A percentile compares a stretch with the other conserved stretches of the same genome.
phyloP scores from a whole-genome alignment of 37 sponge, comb jelly and placozoan genomes.

The Halichondria panicea region DNA sequence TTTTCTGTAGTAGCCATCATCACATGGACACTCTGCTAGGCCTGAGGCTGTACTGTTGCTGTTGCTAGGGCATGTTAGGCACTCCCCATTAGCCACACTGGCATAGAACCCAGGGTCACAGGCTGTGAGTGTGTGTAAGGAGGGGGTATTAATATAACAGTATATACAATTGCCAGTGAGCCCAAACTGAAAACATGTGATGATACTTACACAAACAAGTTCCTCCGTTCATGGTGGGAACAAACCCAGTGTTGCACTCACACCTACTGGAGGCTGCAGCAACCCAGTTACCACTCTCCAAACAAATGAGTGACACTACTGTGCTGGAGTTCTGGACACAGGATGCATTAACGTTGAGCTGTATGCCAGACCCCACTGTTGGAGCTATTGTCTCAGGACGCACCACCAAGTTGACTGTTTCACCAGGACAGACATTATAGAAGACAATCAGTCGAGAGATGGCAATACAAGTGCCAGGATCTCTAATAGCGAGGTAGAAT shows the following conservation, averaged over 20 bases:
- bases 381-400: constrained; percentile 14
- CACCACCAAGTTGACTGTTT: neutral
- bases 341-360: neutral
- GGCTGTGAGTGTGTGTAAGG: no score
- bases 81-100: neutral
- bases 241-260: constrained; percentile 6
- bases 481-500: constrained; percentile 33
- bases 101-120: no score
- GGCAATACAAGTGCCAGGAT: constrained; percentile 6
- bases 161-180: no score
- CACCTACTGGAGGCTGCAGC: neutral
- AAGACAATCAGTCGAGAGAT: constrained; percentile 26
- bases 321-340: constrained; percentile 22
- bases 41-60: neutral
- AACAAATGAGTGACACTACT: constrained; percentile 6
- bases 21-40: constrained; percentile 25
- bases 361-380: neutral
- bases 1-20: constrained; percentile 36
- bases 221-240: neutral
- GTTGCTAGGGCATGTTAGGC: constrained; percentile 35
- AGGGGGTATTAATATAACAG: no score
- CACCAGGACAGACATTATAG: constrained; percentile 25
- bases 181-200: neutral
- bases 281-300: constrained; percentile 15
- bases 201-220: neutral